Conservation (phyloP, 2,113 vertebrate species). For the Misgurnus anguillicaudatus region DNA sequence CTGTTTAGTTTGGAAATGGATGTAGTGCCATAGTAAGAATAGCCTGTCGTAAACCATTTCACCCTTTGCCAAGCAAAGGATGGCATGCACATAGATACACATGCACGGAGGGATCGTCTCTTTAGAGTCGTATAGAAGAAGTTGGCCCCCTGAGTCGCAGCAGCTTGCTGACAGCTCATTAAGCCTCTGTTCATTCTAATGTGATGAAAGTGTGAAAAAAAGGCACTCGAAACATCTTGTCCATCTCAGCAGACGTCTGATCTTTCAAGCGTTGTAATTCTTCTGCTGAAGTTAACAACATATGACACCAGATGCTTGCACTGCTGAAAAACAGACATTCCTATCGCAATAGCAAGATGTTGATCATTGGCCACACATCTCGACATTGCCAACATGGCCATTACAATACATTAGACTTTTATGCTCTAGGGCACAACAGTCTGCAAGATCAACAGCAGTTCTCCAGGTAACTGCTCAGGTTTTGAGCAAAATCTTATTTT, state of each 20-base stretch:
- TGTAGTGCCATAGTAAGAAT: neutral
- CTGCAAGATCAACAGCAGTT: neutral
- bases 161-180: conserved; percentile 38
- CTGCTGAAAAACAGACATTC: neutral
- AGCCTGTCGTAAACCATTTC: conserved; percentile 18
- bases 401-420: neutral
- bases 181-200: conserved; percentile 3
- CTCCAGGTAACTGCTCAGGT: too few species aligned
- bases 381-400: neutral
- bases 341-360: neutral
- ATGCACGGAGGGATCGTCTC: neutral
- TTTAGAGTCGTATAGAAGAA: neutral
- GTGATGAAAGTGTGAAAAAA: conserved; percentile 25
- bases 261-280: neutral
- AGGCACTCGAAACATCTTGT: conserved; percentile 34
- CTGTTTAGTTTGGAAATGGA: conserved; percentile 14
- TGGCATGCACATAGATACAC: neutral
- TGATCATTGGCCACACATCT: neutral
- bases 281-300: conserved; percentile 15
- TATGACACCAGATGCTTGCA: conserved; percentile 3
- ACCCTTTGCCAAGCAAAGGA: conserved; percentile 8
- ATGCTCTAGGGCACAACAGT: neutral
- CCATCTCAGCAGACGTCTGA: neutral
- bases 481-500: conserved; percentile 15
- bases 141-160: conserved; percentile 16